These are phyloP conservation scores for Protodeltote pygarga DNA, from an alignment of 2,888 invertebrate genomes.

Conservation along the genomic window DNA sequence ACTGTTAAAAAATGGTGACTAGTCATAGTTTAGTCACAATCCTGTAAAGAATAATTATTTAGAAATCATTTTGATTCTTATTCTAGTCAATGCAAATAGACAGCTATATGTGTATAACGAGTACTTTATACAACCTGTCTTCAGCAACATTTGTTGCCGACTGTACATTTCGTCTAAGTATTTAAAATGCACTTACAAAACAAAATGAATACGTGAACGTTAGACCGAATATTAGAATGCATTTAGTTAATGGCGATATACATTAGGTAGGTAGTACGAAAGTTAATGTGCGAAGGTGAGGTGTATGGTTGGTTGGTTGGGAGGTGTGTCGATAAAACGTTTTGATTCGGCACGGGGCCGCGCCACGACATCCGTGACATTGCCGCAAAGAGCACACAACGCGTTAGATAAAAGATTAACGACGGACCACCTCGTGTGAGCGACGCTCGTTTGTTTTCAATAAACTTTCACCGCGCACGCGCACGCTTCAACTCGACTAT, in stretches of 20 bases:
- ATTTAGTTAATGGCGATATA: constrained; percentile 58
- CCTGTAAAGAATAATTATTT: no score
- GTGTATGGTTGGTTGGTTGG: constrained; percentile 33
- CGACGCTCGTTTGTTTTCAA: constrained; percentile 64
- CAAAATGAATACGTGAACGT: constrained; percentile 1
- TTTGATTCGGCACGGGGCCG: constrained; percentile 58
- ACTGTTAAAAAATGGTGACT: no score
- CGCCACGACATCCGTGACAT: constrained; percentile 64
- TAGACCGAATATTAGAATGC: constrained; percentile 22
- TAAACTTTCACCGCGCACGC: constrained; percentile 55
- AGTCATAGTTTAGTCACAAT: no score
- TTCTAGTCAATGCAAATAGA: no score
- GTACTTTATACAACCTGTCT: no score
- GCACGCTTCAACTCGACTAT: constrained; percentile 19
- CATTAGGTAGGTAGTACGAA: constrained; percentile 68
- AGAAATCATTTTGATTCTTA: no score
- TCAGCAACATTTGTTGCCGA: no score
- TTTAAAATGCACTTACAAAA: no score
- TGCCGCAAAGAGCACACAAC: constrained; percentile 57
- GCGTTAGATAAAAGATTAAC: constrained; percentile 75
- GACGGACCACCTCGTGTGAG: constrained; percentile 70
- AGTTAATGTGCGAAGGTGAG: constrained; percentile 59
- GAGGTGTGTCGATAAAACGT: constrained; percentile 61
- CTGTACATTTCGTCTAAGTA: no score
- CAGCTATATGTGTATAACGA: no score